phyloP scores from a whole-genome alignment of 2,113 vertebrate genomes.

The Uria aalge region DNA sequence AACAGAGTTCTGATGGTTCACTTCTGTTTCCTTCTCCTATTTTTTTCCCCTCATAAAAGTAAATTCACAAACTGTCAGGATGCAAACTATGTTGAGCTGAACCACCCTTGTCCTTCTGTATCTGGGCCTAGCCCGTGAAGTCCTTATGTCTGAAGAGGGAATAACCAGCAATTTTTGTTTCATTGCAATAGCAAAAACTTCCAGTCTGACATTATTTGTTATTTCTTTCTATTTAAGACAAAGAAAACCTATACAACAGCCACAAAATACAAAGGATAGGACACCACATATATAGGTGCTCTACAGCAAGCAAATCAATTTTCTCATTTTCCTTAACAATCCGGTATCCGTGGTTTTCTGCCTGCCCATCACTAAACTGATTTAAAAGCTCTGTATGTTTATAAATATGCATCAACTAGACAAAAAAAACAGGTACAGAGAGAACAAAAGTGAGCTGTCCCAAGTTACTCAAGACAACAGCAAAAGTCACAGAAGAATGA shows the following conservation, averaged over 20 bases:
- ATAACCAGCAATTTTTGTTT: not conserved
- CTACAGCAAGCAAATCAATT: not conserved
- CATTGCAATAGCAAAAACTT: not conserved
- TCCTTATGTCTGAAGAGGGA: not conserved
- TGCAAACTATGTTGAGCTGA: not conserved
- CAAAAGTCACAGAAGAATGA: not conserved
- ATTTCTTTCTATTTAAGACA: not conserved
- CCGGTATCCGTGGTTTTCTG: not conserved
- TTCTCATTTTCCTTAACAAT: not conserved
- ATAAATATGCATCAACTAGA: not conserved
- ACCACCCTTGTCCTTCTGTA: not conserved
- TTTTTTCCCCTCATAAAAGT: not conserved
- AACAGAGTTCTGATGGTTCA: not conserved
- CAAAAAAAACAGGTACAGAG: not conserved
- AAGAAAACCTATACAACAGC: not conserved
- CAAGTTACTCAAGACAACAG: not conserved
- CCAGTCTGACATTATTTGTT: not conserved
- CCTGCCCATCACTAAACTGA: not conserved
- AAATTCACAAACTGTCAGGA: not conserved
- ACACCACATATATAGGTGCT: rapidly evolving
- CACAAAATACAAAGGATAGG: not conserved
- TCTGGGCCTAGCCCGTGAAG: not conserved
- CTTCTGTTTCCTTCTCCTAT: not conserved
- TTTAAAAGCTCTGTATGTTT: not conserved
- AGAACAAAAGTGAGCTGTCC: not conserved